Evolutionary conservation across 2,797 vertebrate genomes (phyloP).

Genomic region (Peromyscus nudipes): DNA sequence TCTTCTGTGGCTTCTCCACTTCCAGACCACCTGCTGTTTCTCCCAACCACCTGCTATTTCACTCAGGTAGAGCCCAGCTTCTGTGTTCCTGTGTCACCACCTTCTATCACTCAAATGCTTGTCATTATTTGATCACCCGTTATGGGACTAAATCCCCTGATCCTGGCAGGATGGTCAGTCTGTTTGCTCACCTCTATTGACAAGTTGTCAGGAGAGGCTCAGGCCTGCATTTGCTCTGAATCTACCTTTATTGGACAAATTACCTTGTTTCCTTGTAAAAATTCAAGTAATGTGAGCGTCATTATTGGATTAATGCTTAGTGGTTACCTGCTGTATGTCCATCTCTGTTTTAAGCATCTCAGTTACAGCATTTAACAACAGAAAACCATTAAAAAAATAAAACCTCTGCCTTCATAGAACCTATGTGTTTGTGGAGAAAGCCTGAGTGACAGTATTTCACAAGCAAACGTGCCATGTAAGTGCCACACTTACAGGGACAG

Average conservation of each 20-base stretch:
- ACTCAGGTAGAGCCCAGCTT: background rate
- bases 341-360: background rate
- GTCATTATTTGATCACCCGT: background rate
- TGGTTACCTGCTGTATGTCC: background rate
- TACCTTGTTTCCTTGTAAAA: constrained; percentile 37
- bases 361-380: background rate
- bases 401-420: background rate
- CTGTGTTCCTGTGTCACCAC: background rate
- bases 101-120: background rate
- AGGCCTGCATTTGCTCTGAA: constrained; percentile 12
- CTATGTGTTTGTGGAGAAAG: background rate
- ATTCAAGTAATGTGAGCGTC: background rate
- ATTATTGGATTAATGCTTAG: background rate
- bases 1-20: background rate
- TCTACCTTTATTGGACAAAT: background rate
- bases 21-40: background rate
- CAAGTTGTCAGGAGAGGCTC: background rate
- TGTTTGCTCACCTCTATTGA: background rate
- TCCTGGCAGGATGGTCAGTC: background rate
- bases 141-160: background rate
- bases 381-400: background rate
- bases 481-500: background rate
- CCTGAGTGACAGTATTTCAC: background rate
- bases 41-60: background rate
- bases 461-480: background rate